A percentile compares a stretch with the other conserved stretches of the same genome.
Conservation (phyloP, 2,797 vertebrate species). For the Thalassophryne amazonica region DNA sequence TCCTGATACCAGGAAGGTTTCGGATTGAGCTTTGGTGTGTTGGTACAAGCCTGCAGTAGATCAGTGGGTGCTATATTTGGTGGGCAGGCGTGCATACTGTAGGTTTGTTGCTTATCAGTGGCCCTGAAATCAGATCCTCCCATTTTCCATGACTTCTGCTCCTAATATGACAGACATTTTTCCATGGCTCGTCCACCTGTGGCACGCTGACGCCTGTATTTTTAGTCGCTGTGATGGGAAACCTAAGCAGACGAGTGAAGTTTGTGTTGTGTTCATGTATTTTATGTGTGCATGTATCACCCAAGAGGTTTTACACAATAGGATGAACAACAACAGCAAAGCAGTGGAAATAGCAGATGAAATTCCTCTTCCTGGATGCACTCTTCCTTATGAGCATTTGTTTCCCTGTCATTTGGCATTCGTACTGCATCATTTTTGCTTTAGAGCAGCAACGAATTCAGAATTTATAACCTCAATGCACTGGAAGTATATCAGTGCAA, state of each 20-base stretch:
- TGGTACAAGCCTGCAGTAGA: slow-evolving; percentile 33
- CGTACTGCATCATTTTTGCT: too few species aligned
- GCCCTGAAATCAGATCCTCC: slow-evolving; percentile 72
- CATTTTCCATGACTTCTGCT: slow-evolving; percentile 75
- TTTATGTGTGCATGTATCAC: not conserved
- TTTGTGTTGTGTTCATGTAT: slow-evolving; percentile 8
- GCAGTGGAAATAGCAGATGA: not conserved
- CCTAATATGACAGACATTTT: slow-evolving; percentile 73
- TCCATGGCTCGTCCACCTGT: slow-evolving; percentile 58
- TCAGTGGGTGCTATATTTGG: slow-evolving; percentile 69
- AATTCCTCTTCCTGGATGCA: not conserved
- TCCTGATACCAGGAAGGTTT: not conserved
- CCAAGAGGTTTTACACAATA: not conserved
- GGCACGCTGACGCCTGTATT: slow-evolving; percentile 71
- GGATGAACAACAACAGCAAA: not conserved
- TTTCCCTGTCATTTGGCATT: too few species aligned
- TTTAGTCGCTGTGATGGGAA: slow-evolving; percentile 66
- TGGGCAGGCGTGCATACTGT: slow-evolving; percentile 33
- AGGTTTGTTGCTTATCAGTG: slow-evolving; percentile 76
- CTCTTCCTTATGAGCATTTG: too few species aligned
- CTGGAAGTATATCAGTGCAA: too few species aligned
- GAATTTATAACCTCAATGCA: too few species aligned
- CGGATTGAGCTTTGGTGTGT: slow-evolving; percentile 12
- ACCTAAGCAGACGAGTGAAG: slow-evolving; percentile 25
- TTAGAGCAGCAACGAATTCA: too few species aligned